These are phyloP conservation scores for Neuroterus valhalla DNA, from an alignment of 1,140 invertebrate species.

Conservation along the genomic window DNA sequence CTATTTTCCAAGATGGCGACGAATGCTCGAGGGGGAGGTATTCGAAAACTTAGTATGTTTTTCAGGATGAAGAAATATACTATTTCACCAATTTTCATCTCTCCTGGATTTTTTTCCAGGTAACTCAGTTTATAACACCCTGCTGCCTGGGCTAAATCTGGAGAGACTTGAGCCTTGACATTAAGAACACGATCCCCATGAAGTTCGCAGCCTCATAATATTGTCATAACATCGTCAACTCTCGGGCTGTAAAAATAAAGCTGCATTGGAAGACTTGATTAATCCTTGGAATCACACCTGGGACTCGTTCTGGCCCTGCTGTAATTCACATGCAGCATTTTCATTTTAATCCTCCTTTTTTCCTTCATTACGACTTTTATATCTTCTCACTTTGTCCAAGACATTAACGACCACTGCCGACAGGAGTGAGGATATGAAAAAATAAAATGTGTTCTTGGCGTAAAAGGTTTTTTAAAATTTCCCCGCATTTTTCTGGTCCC, in stretches of 20 bases:
- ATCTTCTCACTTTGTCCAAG: background rate
- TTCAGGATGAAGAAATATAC: too few relatives aligned
- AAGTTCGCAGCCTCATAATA: background rate
- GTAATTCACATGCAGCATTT: background rate
- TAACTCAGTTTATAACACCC: too few relatives aligned
- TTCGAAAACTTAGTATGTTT: too few relatives aligned
- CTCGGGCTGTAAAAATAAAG: background rate
- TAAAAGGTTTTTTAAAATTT: background rate
- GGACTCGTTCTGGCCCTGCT: background rate
- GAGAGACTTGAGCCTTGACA: background rate
- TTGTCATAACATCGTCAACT: slow-evolving; percentile 9
- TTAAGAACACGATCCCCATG: background rate
- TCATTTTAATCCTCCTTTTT: background rate
- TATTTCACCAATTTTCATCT: too few relatives aligned
- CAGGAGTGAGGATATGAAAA: background rate
- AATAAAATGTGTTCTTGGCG: background rate
- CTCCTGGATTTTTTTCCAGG: too few relatives aligned
- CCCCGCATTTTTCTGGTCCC: background rate
- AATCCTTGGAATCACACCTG: background rate
- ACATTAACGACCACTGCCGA: background rate
- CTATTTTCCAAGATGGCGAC: too few relatives aligned
- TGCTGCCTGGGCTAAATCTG: too few relatives aligned
- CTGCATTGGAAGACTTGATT: background rate
- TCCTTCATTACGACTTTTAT: background rate
- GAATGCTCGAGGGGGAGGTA: too few relatives aligned